Percentiles rank a stretch among this genome's conserved stretches.
Conservation (phyloP, 2,113 vertebrate species). For the Poeciliopsis turrubarensis region DNA sequence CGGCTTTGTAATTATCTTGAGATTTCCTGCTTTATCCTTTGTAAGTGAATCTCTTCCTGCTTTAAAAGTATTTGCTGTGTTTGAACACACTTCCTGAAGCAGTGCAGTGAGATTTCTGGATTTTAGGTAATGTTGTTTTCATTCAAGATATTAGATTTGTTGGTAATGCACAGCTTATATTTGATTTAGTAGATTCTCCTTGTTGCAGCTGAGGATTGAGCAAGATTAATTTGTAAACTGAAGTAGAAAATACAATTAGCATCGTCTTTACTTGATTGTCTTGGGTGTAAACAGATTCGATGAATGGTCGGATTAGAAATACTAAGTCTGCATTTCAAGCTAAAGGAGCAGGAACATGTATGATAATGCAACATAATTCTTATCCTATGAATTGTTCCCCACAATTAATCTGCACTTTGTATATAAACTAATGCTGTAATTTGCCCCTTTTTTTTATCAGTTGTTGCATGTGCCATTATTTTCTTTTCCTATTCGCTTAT, state of each 20-base stretch:
- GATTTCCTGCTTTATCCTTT: slow-evolving; percentile 37
- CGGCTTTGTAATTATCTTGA: slow-evolving; percentile 26
- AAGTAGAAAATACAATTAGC: not conserved
- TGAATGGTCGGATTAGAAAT: not conserved
- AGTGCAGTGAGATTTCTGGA: slow-evolving; percentile 6
- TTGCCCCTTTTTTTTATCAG: slow-evolving; percentile 1
- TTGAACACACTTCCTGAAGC: slow-evolving; percentile 12
- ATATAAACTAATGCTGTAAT: not conserved
- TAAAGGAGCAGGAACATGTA: slow-evolving; percentile 41
- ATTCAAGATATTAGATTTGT: not conserved
- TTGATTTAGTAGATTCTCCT: too few relatives aligned
- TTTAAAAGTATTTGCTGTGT: slow-evolving; percentile 30
- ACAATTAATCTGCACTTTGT: slow-evolving; percentile 18
- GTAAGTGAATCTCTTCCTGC: slow-evolving; percentile 33
- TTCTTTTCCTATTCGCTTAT: slow-evolving; percentile 7
- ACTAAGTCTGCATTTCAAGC: not conserved
- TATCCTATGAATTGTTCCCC: slow-evolving; percentile 32
- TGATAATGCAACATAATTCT: slow-evolving; percentile 26
- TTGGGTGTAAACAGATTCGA: not conserved
- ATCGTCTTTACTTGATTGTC: not conserved
- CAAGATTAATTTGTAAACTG: not conserved
- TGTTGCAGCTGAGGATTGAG: too few relatives aligned
- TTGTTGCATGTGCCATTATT: not conserved
- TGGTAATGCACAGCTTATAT: too few relatives aligned
- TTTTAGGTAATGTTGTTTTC: not conserved